phyloP scores from a whole-genome alignment of 2,888 invertebrate genomes.

The Pyrochroa serraticornis region DNA sequence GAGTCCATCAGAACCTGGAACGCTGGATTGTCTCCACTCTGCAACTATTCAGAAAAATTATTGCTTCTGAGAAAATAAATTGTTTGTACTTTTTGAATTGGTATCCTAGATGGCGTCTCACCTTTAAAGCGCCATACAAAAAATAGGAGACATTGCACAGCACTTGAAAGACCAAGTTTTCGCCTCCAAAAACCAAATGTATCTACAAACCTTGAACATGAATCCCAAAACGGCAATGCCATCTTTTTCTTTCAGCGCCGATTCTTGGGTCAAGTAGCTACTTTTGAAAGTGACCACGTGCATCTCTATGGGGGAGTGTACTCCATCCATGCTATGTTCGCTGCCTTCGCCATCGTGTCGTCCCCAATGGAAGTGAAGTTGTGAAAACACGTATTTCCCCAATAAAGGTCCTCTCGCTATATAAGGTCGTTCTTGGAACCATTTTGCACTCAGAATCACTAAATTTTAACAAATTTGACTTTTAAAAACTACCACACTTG shows the following conservation, averaged over 20 bases:
- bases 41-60: conserved; percentile 53
- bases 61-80: no score
- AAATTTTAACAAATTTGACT: neutral
- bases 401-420: conserved; percentile 65
- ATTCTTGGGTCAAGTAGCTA: conserved; percentile 66
- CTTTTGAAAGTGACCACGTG: conserved; percentile 67
- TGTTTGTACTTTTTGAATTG: no score
- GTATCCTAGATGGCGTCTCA: no score
- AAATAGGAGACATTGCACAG: no score
- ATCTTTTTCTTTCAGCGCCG: conserved; percentile 65
- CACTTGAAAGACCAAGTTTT: no score
- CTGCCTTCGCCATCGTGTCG: conserved; percentile 66
- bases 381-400: conserved; percentile 68
- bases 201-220: conserved; percentile 56
- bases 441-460: conserved; percentile 69
- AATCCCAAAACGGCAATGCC: conserved; percentile 65
- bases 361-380: conserved; percentile 76
- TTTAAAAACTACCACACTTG: conserved; percentile 1
- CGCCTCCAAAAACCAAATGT: no score
- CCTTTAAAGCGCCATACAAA: no score
- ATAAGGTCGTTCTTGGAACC: conserved; percentile 66
- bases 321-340: conserved; percentile 67
- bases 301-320: conserved; percentile 67
- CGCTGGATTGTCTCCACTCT: conserved; percentile 59
- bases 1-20: conserved; percentile 59